Evolutionary conservation across 2,888 invertebrate species (phyloP), one percentile per base, ranked within the genome.

Genomic region (Rhogogaster chlorosoma): DNA sequence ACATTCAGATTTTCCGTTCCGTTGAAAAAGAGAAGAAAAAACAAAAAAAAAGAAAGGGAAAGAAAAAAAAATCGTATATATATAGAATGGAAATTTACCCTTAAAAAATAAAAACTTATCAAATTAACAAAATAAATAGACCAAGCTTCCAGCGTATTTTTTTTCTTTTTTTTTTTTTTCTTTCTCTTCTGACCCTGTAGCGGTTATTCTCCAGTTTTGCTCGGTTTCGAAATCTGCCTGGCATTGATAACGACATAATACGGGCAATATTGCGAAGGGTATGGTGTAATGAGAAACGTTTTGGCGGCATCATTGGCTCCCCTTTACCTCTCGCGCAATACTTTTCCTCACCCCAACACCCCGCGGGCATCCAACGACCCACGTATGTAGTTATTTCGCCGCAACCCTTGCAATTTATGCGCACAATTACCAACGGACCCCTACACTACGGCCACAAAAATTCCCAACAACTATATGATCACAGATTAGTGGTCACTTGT

Each of bases 401-500:
- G 49, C 77, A 84, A 77, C 77, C 86, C 86, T 84, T 75, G 83
- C 67, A 91, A 89, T 91, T 91, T 90, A 90, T 89, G 87, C 86
- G 88, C 86, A 87, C 90, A 89, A 90, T 91, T 90, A 89, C 88
- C 86, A 77, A 42, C 77, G 78, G 32, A 82, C 87, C 86, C 87
- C 57, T n/a, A 18, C 7, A 9, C 53, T 61, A 15, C 87, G 86
- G 87, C 87, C 88, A 85, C 89, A 89, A 89, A 90, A 90, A 91
- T 91, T 88, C 86, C 88, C 84, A 87, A 87, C 85, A 87, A 87
- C 88, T 86, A 88, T 86, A 86, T 88, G 88, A 90, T 89, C 88
- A 86, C 89, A 88, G 88, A 89, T 90, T 88, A 88, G 89, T 85
- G 87, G 89, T 88, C 87, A 89, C 89, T 90, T 88, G 88, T 88